Evolutionary conservation across 2,113 vertebrate genomes (phyloP).

Genomic region (Pithys albifrons): DNA sequence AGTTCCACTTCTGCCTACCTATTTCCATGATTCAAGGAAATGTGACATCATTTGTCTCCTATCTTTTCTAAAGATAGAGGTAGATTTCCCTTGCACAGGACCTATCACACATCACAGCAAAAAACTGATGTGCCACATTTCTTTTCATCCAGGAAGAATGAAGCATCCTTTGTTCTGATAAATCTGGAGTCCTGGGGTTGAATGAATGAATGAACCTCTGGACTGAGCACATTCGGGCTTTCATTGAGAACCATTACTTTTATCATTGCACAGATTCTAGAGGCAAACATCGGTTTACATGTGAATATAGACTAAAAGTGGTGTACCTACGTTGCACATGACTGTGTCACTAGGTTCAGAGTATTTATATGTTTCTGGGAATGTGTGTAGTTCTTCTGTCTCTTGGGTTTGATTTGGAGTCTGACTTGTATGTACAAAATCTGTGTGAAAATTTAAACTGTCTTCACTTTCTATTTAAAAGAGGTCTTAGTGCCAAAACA

Average conservation of each 20-base stretch:
- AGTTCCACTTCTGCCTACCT: background rate
- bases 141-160: background rate
- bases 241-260: background rate
- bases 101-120: background rate
- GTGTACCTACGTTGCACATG: background rate
- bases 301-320: background rate
- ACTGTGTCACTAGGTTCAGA: background rate
- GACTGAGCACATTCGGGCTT: background rate
- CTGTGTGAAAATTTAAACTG: background rate
- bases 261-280: background rate
- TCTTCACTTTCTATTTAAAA: background rate
- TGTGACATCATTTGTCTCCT: background rate
- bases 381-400: background rate
- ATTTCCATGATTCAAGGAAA: background rate
- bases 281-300: background rate
- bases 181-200: background rate
- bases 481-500: background rate
- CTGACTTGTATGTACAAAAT: background rate
- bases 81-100: background rate
- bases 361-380: background rate
- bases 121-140: background rate
- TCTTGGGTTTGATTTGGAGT: background rate
- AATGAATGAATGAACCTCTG: rapidly evolving
- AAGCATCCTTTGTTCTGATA: background rate
- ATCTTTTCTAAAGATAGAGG: background rate